A percentile compares a stretch with the other conserved stretches of the same genome.
These are phyloP conservation scores for Aplochiton taeniatus DNA, from an alignment of 2,797 vertebrate genomes.

Conservation along the genomic window DNA sequence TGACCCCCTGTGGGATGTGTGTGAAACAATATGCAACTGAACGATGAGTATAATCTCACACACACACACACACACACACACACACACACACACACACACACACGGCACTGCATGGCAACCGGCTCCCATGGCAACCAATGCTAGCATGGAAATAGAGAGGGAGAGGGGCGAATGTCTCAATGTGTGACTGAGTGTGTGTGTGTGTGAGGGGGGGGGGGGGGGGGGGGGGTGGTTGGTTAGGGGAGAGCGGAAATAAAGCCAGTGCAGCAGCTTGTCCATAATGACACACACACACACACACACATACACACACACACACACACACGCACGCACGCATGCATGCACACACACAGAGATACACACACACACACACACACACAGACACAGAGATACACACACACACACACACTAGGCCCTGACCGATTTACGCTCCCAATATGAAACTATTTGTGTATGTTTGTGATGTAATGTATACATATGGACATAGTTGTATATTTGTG, in stretches of 20 bases:
- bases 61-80: neutral
- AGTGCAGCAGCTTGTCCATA: neutral
- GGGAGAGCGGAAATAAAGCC: too few relatives aligned
- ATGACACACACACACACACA: too few relatives aligned
- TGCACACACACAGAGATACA: neutral
- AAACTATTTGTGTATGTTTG: too few relatives aligned
- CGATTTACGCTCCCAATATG: too few relatives aligned
- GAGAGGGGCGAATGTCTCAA: slow-evolving; percentile 21
- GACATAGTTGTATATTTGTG: too few relatives aligned
- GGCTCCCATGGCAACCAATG: slow-evolving; percentile 78
- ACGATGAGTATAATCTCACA: too few relatives aligned
- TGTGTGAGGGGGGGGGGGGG: slow-evolving; percentile 7
- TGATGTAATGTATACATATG: too few relatives aligned
- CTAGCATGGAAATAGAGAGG: slow-evolving; percentile 53
- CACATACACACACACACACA: neutral
- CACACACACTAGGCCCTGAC: neutral
- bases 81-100: slow-evolving; percentile 2
- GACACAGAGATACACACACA: neutral
- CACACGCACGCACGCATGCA: neutral
- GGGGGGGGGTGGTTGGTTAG: too few relatives aligned
- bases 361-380: neutral
- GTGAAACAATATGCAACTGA: too few relatives aligned
- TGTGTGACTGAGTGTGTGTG: slow-evolving; percentile 40
- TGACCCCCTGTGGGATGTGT: too few relatives aligned
- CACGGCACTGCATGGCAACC: slow-evolving; percentile 70